Evolutionary conservation across 1,140 invertebrate species (phyloP), one percentile per base, ranked within the genome.

Genomic region (Dendrolimus kikuchii): DNA sequence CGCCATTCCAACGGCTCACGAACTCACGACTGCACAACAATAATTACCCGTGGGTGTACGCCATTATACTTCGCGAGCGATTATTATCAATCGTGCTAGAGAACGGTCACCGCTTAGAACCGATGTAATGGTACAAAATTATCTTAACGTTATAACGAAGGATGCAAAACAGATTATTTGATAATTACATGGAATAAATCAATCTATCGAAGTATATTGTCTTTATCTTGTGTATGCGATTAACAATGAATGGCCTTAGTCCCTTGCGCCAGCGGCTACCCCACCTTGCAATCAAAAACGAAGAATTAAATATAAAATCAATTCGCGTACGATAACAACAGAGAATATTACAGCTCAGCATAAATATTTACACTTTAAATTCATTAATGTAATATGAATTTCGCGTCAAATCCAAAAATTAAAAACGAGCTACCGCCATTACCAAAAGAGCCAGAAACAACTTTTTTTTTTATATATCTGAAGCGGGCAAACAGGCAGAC

Each of bases 31-130:
- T 81, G 74, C 78, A 83, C 81, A 79, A 81, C 81, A 81, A 86
- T 86, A 86, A 86, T 86, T 86, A 86, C 78, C 81, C 72, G 78
- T 79, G 82, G 82, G 79, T 84, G 83, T 84, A 83, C 83, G 80
- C 81, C 75, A 84, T 84, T 86, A 86, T 86, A 81, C 77, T 83
- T 84, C 79, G 77, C 83, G 66, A 81, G 77, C 75, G 83, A 86
- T 86, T 84, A 86, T 84, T 86, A 86, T 86, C 83, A 86, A 83
- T 78, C 73, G 80, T 71, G 67, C 77, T 78, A 81, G 77, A 68
- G 69, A 75, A 77, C 77, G 78, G 82, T 84, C 81, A 77, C 79
- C 81, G 79, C 79, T 81, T 79, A 77, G 71, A 77, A 78, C 66
- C 70, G 72, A 75, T 78, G 77, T 81, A 78, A 81, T 81, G 74